Evolutionary conservation across 2,888 invertebrate species (phyloP), one percentile per base, ranked within the genome.

Genomic region (Mythimna albipuncta): DNA sequence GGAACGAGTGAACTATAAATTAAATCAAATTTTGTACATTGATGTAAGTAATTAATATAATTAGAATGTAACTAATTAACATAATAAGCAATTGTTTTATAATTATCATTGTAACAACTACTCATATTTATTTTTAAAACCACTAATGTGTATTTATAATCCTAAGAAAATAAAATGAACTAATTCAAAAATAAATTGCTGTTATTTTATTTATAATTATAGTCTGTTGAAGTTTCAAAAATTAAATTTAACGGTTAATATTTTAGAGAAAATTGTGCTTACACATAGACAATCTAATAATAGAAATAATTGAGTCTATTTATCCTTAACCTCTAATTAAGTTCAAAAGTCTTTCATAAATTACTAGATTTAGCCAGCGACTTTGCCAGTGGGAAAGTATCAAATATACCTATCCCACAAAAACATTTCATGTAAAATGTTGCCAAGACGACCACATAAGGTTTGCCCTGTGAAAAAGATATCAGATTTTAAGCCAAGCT

Each of bases 121-220:
- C 11, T 62, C 47, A 13, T 76, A 52, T 57, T 35, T 52, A 38
- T 1, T 75, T 13, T 54, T 58, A 54, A 58, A n/a, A 21, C 16
- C 2, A 64, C 54, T 19, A 38, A 21, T 64, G 67, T 68, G 26
- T 69, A 44, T 64, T 16, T 68, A 35, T 58, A 64, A 58, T 57
- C 26, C 3, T 80, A 55, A 69, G 21, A 61, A 67, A 77, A 64
- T 75, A 57, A 81, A 70, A 16, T 32, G 16, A 67, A 61, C 66
- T 9, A 81, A 63, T 55, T 44, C 32, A 52, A 21, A 59, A 54
- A 41, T 13, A 47, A 57, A 44, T 32, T 59, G 6, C n/a, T n/a
- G 38, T 0, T 11, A 21, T 79, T 73, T 79, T 9, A 64, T 64
- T 75, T 59, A 16, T 21, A 50, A 7, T n/a, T n/a, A n/a, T 19